Base-by-base conservation (phyloP, 2,888 invertebrate species). In the Nasonia oneida region DNA sequence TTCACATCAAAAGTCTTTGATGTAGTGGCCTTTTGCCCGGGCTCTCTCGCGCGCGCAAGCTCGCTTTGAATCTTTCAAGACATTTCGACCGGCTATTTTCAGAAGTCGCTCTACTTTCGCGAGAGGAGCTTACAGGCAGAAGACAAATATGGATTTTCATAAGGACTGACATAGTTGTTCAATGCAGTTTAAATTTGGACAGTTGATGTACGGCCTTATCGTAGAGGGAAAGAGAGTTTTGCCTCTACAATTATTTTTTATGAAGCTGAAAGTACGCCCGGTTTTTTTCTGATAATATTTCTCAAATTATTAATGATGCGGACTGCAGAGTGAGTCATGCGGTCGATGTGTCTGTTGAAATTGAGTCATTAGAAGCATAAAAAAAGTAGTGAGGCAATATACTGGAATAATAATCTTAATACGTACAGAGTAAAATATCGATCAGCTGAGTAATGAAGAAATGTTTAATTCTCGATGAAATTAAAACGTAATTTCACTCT, bases 1-100 rank as follows among this genome's bases (percentile, higher is more conserved):
- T 70, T 39, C 37, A 74, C 10, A 33, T 67, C 18, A 53, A 29
- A 86, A 83, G 70, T 82, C 70, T 76, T 80, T 79, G 67, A n/a
- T 80, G 29, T 14, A 18, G 10, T 33, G 33, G 18, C 15, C 23
- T 37, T 50, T 29, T 23, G 12, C n/a, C 1, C 15, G 14, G 33
- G 29, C 3, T 10, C 42, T 39, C 1, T 29, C 14, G 3, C 18
- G 67, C 57, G 57, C 57, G 10, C 42, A 39, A 82, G 67, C 8
- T 37, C 12, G 53, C 39, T 76, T 67, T 75, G 15, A 70, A 76
- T 82, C 15, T 82, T 82, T 53, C 76, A 50, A 70, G 50, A 70
- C 70, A 53, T 76, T 82, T 82, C 76, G 37, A 39, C n/a, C 47
- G 39, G 10, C 10, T 53, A 42, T 76, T 67, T 70, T 42, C 14